Evolutionary conservation across 2,888 invertebrate species (phyloP), one percentile per base, ranked within the genome.

Genomic region (Cataglyphis livida): DNA sequence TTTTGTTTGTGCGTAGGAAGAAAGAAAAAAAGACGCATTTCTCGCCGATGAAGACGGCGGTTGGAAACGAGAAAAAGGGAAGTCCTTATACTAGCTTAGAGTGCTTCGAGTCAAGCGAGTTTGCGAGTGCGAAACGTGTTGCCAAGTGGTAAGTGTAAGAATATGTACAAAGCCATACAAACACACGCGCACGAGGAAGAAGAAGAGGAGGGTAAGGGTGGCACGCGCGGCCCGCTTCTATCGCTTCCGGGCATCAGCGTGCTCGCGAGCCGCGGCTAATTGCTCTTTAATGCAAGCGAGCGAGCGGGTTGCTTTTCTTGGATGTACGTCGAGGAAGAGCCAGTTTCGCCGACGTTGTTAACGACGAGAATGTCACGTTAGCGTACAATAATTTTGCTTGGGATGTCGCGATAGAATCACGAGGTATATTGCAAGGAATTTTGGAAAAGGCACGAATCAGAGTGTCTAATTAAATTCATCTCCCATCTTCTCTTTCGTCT

Each of bases 211-310:
- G 85, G 89, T 89, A 92, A 93, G 93, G 93, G 93, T 93, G 93
- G 93, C 93, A 93, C 93, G 93, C 93, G 93, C 93, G 91, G 91
- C 90, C 88, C 89, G 92, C 88, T 93, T 93, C 93, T 93, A 93
- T 93, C 93, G 93, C 93, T 93, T 93, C 93, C 93, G 93, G 93
- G 93, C 93, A 93, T 93, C 93, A 93, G 92, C 91, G 93, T 93
- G 93, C 93, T 93, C 93, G 93, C 92, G 91, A 93, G 92, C 93
- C 93, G 93, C 93, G 91, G 93, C 93, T 93, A 93, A 93, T 93
- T 93, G 93, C 93, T 92, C 93, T 93, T 93, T 93, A 93, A 93
- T 93, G 93, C 92, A 89, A 86, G 84, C 85, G 85, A 87, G 82
- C 84, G 84, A 87, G 82, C 75, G 86, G 81, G 90, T 91, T 91